Percentiles rank a stretch among this genome's conserved stretches.
phyloP scores from a whole-genome alignment of 2,113 vertebrate species.

The Cinclus cinclus region DNA sequence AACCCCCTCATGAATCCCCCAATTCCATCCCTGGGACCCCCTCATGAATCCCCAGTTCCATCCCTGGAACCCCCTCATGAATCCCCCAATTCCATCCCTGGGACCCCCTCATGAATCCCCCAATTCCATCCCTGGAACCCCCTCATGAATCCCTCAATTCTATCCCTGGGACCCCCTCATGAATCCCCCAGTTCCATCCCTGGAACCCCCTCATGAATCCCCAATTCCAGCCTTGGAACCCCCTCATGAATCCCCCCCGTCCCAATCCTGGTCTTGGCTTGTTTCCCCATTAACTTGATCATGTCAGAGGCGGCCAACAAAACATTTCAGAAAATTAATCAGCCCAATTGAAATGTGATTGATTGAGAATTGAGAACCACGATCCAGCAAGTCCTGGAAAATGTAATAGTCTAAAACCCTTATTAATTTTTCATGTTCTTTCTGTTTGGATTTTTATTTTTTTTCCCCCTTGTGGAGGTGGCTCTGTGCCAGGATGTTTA shows the following conservation, averaged over 20 bases:
- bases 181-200: neutral
- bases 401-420: slow-evolving; percentile 43
- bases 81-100: fast-evolving
- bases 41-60: neutral
- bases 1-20: too few relatives aligned
- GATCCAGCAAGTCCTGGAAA: slow-evolving; percentile 18
- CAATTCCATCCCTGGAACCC: fast-evolving
- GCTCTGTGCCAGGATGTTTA: neutral
- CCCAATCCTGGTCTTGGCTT: neutral
- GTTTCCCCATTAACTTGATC: neutral
- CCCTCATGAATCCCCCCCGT: fast-evolving
- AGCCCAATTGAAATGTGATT: slow-evolving; percentile 30
- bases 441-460: neutral
- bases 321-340: slow-evolving; percentile 24
- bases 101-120: fast-evolving
- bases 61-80: fast-evolving
- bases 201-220: fast-evolving
- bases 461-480: neutral
- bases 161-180: neutral
- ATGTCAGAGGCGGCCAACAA: neutral
- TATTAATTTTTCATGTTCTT: slow-evolving; percentile 55
- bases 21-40: fast-evolving
- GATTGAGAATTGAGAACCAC: slow-evolving; percentile 33
- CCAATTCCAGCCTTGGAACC: fast-evolving
- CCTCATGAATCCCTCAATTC: neutral